These are phyloP conservation scores for Kradibia gibbosae DNA, from an alignment of 1,140 invertebrate genomes.

Conservation along the genomic window DNA sequence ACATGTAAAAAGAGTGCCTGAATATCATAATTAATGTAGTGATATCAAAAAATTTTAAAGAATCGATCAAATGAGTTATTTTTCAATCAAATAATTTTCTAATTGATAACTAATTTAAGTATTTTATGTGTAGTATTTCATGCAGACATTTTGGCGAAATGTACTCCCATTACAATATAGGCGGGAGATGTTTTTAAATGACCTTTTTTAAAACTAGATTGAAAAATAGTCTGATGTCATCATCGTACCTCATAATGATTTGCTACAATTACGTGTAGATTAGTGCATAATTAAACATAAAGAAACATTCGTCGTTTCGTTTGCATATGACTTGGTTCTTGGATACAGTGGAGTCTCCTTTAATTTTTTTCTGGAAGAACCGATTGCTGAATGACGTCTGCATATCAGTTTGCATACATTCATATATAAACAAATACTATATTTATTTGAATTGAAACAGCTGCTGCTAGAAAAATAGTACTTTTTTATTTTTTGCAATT, in stretches of 20 bases:
- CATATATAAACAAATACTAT: slow-evolving; percentile 17
- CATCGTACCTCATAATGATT: neutral
- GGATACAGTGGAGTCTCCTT: neutral
- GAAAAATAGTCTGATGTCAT: slow-evolving; percentile 30
- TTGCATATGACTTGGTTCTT: neutral
- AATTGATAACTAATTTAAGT: neutral
- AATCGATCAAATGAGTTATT: no score
- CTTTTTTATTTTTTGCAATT: no score
- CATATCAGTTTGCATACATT: neutral
- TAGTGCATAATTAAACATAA: neutral
- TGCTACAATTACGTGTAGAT: neutral
- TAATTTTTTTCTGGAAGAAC: neutral
- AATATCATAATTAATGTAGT: no score
- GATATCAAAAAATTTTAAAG: no score
- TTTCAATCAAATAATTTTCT: neutral
- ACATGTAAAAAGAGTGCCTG: no score
- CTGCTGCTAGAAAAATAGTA: no score
- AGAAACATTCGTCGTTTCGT: neutral
- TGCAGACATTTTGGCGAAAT: neutral
- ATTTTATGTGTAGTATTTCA: neutral
- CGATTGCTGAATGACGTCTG: neutral
- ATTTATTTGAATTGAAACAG: no score
- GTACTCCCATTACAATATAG: neutral
- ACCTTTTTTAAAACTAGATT: neutral
- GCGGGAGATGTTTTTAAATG: neutral